These are phyloP conservation scores for Dermochelys coriacea DNA, from an alignment of 2,797 vertebrate genomes.

Conservation along the genomic window DNA sequence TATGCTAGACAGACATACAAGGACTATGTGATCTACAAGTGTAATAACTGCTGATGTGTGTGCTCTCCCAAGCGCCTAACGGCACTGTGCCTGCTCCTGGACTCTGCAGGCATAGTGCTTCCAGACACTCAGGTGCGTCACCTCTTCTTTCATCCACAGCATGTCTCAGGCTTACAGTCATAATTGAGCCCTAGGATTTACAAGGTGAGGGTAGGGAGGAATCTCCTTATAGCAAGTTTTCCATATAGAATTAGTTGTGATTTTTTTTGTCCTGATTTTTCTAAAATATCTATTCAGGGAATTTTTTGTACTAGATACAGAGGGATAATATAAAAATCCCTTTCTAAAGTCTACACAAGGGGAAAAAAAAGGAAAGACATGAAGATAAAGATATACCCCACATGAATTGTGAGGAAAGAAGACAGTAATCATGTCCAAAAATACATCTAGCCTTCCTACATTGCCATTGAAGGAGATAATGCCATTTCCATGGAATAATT, in stretches of 20 bases:
- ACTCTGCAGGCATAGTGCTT: background rate
- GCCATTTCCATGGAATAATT: background rate
- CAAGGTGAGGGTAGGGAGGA: background rate
- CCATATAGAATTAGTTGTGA: background rate
- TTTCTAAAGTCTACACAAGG: background rate
- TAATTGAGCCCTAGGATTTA: background rate
- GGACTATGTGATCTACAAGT: too few relatives aligned
- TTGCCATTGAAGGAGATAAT: slow-evolving; percentile 55
- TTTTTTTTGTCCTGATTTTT: background rate
- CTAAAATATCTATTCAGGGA: slow-evolving; percentile 4
- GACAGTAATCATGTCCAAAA: slow-evolving; percentile 47
- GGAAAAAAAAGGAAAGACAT: background rate
- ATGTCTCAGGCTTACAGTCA: fast-evolving
- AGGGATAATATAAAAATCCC: background rate
- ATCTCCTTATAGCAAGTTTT: background rate
- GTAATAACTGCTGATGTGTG: fast-evolving
- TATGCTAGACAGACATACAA: fast-evolving
- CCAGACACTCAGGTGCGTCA: background rate
- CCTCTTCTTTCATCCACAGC: background rate
- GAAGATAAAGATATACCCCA: background rate
- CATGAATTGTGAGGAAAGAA: slow-evolving; percentile 45
- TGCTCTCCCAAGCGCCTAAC: background rate
- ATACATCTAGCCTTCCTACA: slow-evolving; percentile 46
- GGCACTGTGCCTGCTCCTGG: background rate
- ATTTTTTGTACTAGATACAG: background rate